Conservation (phyloP, 1,140 invertebrate species). For the Pseudomyrmex gracilis region DNA sequence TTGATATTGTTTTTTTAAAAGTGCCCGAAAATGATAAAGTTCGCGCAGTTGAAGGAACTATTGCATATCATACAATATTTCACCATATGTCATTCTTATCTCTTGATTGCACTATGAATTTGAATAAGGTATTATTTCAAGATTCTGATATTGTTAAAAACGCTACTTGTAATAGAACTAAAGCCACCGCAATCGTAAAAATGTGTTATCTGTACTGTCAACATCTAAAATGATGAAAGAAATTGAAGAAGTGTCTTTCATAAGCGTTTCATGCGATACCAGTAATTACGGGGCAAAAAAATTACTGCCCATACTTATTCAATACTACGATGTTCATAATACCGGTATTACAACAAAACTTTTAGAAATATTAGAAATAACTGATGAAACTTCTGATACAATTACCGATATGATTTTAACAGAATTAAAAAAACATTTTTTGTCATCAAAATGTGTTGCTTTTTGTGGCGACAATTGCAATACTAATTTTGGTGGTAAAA, state of each 20-base stretch:
- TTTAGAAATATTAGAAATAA: background rate
- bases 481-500: background rate
- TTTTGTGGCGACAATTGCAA: constrained; percentile 11
- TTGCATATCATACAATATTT: constrained; percentile 2
- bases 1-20: constrained; percentile 5
- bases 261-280: background rate
- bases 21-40: background rate
- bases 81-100: background rate
- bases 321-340: background rate
- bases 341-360: background rate
- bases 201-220: background rate
- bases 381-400: background rate
- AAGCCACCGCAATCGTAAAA: background rate
- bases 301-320: constrained; percentile 14
- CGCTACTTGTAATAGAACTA: background rate
- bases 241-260: constrained; percentile 6
- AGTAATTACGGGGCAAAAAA: background rate
- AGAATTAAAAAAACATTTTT: constrained; percentile 11
- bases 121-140: background rate
- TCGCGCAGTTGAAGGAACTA: background rate
- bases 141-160: background rate
- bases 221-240: constrained; percentile 14
- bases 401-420: background rate
- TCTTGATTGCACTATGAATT: background rate
- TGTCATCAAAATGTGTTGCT: background rate